phyloP scores from a whole-genome alignment of 2,888 invertebrate species.

The Andrena fulva region DNA sequence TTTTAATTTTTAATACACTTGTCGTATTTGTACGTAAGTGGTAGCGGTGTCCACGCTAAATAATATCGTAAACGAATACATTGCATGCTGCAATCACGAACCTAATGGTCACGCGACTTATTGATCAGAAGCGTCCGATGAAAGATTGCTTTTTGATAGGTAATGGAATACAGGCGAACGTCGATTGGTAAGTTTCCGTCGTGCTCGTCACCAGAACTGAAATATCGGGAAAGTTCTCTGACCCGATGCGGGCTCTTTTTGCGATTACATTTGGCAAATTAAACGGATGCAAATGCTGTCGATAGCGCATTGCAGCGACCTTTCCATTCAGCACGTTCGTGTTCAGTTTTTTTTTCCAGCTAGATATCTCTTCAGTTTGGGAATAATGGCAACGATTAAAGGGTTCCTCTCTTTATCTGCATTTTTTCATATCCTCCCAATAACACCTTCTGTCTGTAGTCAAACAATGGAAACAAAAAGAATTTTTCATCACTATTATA shows the following conservation, averaged over 20 bases:
- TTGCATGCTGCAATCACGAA: no score
- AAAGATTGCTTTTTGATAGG: slow-evolving; percentile 5
- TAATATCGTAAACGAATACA: no score
- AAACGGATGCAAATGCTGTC: slow-evolving; percentile 34
- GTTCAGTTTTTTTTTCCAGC: not conserved
- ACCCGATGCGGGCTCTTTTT: slow-evolving; percentile 2
- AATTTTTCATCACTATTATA: no score
- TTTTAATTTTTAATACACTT: no score
- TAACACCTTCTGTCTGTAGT: no score
- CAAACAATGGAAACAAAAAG: no score
- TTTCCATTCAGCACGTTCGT: not conserved
- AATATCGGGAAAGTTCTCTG: slow-evolving; percentile 39
- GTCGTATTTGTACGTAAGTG: no score
- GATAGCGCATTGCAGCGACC: slow-evolving; percentile 5
- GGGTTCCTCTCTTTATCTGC: not conserved
- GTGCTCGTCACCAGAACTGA: slow-evolving; percentile 28
- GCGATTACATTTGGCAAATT: slow-evolving; percentile 23
- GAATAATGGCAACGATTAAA: slow-evolving; percentile 16
- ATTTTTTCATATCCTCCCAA: not conserved
- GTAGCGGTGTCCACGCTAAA: no score
- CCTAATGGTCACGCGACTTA: no score
- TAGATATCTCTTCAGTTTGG: not conserved
- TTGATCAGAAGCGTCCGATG: not conserved
- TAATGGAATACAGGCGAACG: slow-evolving; percentile 3
- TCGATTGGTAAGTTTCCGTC: slow-evolving; percentile 16